Evolutionary conservation across 2,888 invertebrate species (phyloP).

Genomic region (Kryphioiulus occultus): DNA sequence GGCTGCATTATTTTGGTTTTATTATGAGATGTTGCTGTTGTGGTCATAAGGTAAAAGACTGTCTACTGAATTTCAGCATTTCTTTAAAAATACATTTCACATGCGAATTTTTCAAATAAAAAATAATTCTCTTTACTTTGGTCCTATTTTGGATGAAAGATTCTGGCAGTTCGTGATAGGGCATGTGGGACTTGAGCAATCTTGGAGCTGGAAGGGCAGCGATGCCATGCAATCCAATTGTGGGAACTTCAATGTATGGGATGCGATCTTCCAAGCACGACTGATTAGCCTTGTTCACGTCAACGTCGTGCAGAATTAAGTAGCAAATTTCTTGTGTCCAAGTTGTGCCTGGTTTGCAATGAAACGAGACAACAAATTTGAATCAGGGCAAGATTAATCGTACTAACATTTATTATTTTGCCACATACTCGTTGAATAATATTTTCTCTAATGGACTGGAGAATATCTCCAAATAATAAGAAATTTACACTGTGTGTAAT

Average conservation of each 20-base stretch:
- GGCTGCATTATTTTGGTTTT: too few relatives aligned
- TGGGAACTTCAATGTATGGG: constrained; percentile 72
- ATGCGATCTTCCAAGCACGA: constrained; percentile 72
- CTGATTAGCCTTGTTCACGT: constrained; percentile 77
- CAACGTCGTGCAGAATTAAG: constrained; percentile 81
- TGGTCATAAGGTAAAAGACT: too few relatives aligned
- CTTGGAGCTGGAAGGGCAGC: constrained; percentile 62
- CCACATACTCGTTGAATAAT: neutral
- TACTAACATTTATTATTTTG: neutral
- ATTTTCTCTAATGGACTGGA: too few relatives aligned
- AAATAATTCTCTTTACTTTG: too few relatives aligned
- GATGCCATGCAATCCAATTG: neutral
- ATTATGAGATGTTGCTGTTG: too few relatives aligned
- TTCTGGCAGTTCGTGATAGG: constrained; percentile 73
- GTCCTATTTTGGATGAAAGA: constrained; percentile 54
- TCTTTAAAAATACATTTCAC: too few relatives aligned
- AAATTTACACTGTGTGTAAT: too few relatives aligned
- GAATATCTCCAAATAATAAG: too few relatives aligned
- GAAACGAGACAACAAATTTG: neutral
- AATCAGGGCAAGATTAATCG: neutral
- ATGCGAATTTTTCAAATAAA: too few relatives aligned
- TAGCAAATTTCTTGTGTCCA: constrained; percentile 95
- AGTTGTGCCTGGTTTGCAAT: constrained; percentile 72
- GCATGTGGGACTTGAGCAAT: constrained; percentile 78
- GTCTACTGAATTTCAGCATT: too few relatives aligned